phyloP scores from a whole-genome alignment of 2,797 vertebrate genomes.

The Tauraco hartlaubi region DNA sequence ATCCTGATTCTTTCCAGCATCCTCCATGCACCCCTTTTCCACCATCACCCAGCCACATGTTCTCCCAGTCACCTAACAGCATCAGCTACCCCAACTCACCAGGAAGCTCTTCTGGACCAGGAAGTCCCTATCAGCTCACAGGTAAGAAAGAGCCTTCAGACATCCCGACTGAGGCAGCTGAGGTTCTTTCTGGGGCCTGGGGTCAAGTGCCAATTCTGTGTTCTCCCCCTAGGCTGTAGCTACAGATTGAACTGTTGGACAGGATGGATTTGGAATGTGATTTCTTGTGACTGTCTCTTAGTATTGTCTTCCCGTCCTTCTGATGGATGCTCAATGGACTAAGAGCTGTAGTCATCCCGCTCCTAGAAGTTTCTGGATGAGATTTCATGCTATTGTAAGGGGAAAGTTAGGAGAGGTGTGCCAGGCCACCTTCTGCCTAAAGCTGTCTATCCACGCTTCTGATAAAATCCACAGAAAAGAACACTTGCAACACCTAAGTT shows the following conservation, averaged over 20 bases:
- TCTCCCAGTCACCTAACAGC: slow-evolving; percentile 87
- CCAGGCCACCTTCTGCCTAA: neutral
- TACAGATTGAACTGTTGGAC: neutral
- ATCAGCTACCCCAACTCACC: slow-evolving; percentile 91
- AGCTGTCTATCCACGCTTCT: neutral
- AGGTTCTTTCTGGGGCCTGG: neutral
- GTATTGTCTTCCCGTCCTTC: neutral
- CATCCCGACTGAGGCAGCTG: accelerated
- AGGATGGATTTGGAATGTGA: neutral
- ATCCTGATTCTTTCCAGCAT: slow-evolving; percentile 93
- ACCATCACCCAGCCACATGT: slow-evolving; percentile 82
- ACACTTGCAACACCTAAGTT: neutral
- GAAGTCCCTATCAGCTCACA: slow-evolving; percentile 91
- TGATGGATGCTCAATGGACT: neutral
- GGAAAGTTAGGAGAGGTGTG: neutral
- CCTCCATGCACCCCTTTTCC: slow-evolving; percentile 85
- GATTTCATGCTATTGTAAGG: neutral
- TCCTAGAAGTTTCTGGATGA: neutral
- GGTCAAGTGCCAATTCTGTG: neutral
- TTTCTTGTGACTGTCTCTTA: neutral
- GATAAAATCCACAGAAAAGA: neutral
- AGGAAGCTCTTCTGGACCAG: slow-evolving; percentile 88
- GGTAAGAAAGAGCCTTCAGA: slow-evolving; percentile 78
- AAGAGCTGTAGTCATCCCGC: neutral
- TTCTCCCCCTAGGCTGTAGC: neutral